Percentiles rank a stretch among this genome's conserved stretches.
Conservation (phyloP, 1,140 invertebrate species). For the Temnothorax nylanderi region DNA sequence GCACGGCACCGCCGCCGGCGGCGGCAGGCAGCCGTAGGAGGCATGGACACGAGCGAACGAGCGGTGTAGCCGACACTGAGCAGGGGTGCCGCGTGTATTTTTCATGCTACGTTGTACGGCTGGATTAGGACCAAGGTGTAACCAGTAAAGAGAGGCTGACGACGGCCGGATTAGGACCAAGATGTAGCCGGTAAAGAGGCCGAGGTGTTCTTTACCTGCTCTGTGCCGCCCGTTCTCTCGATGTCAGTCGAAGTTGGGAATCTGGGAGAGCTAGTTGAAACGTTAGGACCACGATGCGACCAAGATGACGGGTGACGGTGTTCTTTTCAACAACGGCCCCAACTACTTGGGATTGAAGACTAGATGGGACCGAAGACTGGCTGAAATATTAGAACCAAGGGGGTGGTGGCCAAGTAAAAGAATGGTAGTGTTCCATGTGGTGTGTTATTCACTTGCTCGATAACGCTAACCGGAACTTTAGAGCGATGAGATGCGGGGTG, state of each 20-base stretch:
- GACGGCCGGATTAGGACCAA: background rate
- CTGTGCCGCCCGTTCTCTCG: background rate
- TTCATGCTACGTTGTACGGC: background rate
- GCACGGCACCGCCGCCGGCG: slow-evolving; percentile 73
- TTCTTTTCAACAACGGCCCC: slow-evolving; percentile 10
- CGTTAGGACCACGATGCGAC: background rate
- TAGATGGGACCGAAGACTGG: background rate
- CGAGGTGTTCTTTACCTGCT: background rate
- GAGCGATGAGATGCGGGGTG: background rate
- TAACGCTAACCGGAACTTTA: background rate
- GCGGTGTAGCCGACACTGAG: background rate
- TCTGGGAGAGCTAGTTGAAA: slow-evolving; percentile 2
- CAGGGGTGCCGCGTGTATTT: background rate
- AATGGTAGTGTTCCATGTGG: background rate
- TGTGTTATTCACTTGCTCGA: background rate
- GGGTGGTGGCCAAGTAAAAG: background rate
- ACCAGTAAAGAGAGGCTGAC: slow-evolving; percentile 7
- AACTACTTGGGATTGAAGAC: background rate
- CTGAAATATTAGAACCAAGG: background rate
- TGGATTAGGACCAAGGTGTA: slow-evolving; percentile 19
- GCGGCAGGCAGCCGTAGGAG: slow-evolving; percentile 77
- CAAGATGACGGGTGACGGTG: background rate
- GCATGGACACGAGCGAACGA: slow-evolving; percentile 11
- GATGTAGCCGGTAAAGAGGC: slow-evolving; percentile 5
- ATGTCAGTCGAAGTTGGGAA: background rate